Conservation (phyloP, 2,113 vertebrate species). For the Leuciscus idus region DNA sequence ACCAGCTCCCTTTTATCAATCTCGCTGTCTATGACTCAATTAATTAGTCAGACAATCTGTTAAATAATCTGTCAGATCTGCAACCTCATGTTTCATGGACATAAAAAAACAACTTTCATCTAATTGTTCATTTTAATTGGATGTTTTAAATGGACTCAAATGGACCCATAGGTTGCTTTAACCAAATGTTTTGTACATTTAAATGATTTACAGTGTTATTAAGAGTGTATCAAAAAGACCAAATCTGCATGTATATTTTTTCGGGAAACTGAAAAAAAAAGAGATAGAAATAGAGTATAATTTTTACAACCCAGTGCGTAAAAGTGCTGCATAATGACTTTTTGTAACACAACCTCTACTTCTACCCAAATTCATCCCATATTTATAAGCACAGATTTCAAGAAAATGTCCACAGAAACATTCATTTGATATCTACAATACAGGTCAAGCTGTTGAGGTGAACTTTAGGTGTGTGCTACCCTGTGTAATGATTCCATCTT, state of each 20-base stretch:
- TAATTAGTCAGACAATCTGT: slow-evolving; percentile 13
- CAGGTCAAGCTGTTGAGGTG: not conserved
- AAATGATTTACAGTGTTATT: not conserved
- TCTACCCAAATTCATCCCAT: not conserved
- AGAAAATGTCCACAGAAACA: slow-evolving; percentile 4
- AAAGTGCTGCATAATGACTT: not conserved
- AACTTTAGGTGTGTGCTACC: slow-evolving; percentile 41
- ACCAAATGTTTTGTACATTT: not conserved
- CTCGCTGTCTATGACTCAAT: not conserved
- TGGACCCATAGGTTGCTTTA: not conserved
- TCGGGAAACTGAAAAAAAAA: not conserved
- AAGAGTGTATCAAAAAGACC: not conserved
- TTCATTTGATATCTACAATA: not conserved
- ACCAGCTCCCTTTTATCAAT: not conserved
- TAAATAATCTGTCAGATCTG: not conserved
- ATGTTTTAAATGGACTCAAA: not conserved
- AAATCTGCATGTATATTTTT: not conserved
- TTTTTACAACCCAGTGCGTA: not conserved
- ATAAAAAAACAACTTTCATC: not conserved
- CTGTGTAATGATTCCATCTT: slow-evolving; percentile 69
- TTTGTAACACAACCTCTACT: not conserved
- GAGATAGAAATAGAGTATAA: not conserved
- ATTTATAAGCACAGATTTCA: not conserved
- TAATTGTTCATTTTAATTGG: not conserved
- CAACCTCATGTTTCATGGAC: not conserved